A percentile compares a stretch with the other conserved stretches of the same genome.
Evolutionary conservation across 2,113 vertebrate genomes (phyloP).

Genomic region (Motacilla alba): DNA sequence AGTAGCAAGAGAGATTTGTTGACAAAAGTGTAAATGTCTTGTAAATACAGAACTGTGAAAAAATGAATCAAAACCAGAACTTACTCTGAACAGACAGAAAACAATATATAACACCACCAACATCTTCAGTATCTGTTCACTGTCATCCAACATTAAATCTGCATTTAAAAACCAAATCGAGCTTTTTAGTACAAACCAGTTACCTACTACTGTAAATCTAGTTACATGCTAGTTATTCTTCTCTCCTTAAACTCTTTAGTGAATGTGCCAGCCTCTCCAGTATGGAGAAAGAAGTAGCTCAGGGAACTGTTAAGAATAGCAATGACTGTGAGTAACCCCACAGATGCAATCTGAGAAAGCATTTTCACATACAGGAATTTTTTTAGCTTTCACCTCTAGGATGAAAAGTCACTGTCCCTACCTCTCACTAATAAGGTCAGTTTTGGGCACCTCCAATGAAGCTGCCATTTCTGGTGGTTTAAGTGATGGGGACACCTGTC

Average conservation of each 20-base stretch:
- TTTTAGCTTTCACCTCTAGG: constrained; percentile 41
- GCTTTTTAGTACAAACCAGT: background rate
- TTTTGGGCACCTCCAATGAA: constrained; percentile 25
- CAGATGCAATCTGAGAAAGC: constrained; percentile 39
- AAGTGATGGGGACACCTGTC: constrained; percentile 54
- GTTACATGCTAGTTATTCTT: background rate
- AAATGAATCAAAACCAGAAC: background rate
- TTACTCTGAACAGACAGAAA: background rate
- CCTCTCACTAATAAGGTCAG: constrained; percentile 35
- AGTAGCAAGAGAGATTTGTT: background rate
- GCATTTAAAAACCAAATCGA: background rate
- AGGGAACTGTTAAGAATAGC: constrained; percentile 4
- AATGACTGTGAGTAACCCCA: constrained; percentile 34
- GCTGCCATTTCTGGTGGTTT: constrained; percentile 45
- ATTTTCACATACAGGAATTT: constrained; percentile 13
- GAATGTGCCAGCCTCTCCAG: background rate
- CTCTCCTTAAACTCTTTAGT: background rate
- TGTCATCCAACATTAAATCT: background rate
- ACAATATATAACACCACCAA: background rate
- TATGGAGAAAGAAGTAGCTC: background rate
- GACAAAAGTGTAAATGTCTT: background rate
- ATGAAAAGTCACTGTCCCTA: constrained; percentile 34
- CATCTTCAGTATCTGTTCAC: background rate
- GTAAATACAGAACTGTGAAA: background rate
- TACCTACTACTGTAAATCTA: background rate